Base-by-base conservation (phyloP, 1,140 invertebrate species). In the Anadara kagoshimensis region DNA sequence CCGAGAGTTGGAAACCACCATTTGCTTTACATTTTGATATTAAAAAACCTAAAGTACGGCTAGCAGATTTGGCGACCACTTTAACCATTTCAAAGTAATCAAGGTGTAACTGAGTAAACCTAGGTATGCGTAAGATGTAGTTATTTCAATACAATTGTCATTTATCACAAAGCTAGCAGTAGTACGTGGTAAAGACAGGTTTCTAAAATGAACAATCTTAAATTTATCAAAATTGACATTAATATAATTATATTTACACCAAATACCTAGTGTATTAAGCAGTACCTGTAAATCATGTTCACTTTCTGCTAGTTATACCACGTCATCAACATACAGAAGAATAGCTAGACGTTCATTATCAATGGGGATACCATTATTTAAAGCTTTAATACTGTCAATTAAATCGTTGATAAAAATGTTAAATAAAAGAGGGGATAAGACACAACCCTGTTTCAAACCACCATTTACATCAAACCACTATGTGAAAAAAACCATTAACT, bases 351-450 rank as follows among this genome's bases (percentile, higher is more conserved):
- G 53, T 16, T 62, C 56, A 36, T 56, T 26, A 36, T 58, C 29
- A 16, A 73, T 14, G 11, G n/a, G 36, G 24, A 78, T 20, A 36
- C 54, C 70, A 44, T 61, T 5, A 53, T 58, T 41, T 24, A 62
- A 41, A 16, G 20, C 44, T 36, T 77, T 73, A 10, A 73, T 29
- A 12, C 51, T 20, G 16, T 51, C 20, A 22, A 54, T 36, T 43
- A 69, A 43, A 45, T 68, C 54, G 24, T 78, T 75, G 4, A 78
- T 71, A 59, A 63, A 69, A 18, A 69, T 24, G 53, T 70, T 71
- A 41, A 75, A 78, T 5, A 61, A 22, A n/a, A 71, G 44, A 12
- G 58, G 61, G n/a, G 49, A 69, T 14, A 75, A 24, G 0, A 51
- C 43, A 66, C 74, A 76, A 16, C 73, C 73, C 67, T 70, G 53